Percentiles rank a stretch among this genome's conserved stretches.
Conservation (phyloP, 1,140 invertebrate genomes). For the Oryctes rhinoceros region DNA sequence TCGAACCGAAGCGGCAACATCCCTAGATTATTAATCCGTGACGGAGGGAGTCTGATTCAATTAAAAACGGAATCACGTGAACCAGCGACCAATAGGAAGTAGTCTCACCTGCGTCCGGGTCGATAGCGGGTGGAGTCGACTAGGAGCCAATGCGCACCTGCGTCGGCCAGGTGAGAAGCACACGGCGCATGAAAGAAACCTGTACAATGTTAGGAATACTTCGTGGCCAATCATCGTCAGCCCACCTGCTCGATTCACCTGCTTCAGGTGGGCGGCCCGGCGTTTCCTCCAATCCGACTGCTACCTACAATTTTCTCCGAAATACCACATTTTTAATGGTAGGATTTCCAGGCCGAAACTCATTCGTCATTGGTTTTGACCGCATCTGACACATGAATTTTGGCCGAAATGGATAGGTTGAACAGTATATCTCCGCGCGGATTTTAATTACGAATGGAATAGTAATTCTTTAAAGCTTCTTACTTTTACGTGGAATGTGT, state of each 20-base stretch:
- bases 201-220: constrained; percentile 37
- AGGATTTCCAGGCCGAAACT: not conserved
- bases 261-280: constrained; percentile 52
- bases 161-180: constrained; percentile 51
- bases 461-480: too few species aligned
- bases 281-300: constrained; percentile 49
- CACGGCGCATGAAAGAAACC: constrained; percentile 51
- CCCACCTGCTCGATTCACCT: constrained; percentile 52
- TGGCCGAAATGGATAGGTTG: too few species aligned
- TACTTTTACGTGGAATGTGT: too few species aligned
- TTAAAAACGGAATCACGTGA: constrained; percentile 46
- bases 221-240: constrained; percentile 48
- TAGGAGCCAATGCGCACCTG: constrained; percentile 53
- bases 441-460: too few species aligned
- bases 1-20: not conserved
- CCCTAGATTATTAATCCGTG: constrained; percentile 8
- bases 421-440: too few species aligned
- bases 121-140: constrained; percentile 54
- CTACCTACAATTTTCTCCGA: constrained; percentile 23
- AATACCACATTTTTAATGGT: constrained; percentile 1
- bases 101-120: constrained; percentile 51
- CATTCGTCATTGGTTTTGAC: not conserved
- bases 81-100: constrained; percentile 47
- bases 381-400: not conserved
- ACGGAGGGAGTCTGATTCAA: constrained; percentile 43